Evolutionary conservation across 2,888 invertebrate species (phyloP).

Genomic region (Axea sp.): DNA sequence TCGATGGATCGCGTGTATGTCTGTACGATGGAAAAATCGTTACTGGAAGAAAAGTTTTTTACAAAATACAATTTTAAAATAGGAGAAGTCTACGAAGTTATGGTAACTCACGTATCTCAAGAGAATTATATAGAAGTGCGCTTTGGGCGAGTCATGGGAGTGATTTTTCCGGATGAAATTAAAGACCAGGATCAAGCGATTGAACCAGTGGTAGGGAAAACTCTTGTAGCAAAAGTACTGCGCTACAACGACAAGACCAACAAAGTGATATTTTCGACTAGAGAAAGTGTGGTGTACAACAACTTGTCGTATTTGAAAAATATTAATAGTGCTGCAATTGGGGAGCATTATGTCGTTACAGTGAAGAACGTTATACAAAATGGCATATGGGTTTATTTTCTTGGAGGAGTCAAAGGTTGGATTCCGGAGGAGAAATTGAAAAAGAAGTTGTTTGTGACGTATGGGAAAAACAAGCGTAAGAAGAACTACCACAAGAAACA

Average conservation of each 20-base stretch:
- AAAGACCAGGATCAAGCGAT: conserved; percentile 58
- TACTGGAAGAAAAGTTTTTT: conserved; percentile 83
- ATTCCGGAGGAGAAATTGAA: conserved; percentile 72
- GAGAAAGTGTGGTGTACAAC: conserved; percentile 83
- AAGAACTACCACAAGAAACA: conserved; percentile 19
- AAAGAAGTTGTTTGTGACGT: background rate
- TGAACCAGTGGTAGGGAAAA: conserved; percentile 81
- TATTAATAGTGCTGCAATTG: conserved; percentile 80
- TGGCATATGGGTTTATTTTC: conserved; percentile 83
- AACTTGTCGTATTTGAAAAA: conserved; percentile 81
- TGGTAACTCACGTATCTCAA: conserved; percentile 65
- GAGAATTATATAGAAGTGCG: conserved; percentile 68
- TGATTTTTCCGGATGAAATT: conserved; percentile 69
- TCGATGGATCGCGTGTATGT: conserved; percentile 84
- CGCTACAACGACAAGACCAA: conserved; percentile 79
- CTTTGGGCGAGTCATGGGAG: conserved; percentile 67
- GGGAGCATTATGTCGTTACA: conserved; percentile 82
- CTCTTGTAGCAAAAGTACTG: conserved; percentile 83
- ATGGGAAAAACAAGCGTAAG: too few species aligned
- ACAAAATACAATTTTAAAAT: conserved; percentile 68
- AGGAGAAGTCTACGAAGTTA: conserved; percentile 70
- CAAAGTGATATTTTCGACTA: conserved; percentile 83
- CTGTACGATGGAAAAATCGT: conserved; percentile 83
- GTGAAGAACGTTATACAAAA: conserved; percentile 80
- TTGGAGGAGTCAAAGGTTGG: conserved; percentile 81